These are phyloP conservation scores for Teleogryllus occipitalis DNA, from an alignment of 1,140 invertebrate species.

Conservation along the genomic window DNA sequence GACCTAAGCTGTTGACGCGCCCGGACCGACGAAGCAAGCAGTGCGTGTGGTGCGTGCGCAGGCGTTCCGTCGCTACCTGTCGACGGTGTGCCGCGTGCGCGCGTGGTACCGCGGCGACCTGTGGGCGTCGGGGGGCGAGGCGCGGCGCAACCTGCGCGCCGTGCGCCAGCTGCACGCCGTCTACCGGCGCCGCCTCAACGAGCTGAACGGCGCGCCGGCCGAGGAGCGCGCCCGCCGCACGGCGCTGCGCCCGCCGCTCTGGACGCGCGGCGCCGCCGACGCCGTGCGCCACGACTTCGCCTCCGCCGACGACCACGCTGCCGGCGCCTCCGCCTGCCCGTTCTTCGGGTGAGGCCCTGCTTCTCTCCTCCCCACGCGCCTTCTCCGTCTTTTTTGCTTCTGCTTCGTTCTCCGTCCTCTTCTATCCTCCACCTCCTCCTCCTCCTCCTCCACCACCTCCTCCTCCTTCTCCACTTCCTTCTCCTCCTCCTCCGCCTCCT, in stretches of 20 bases:
- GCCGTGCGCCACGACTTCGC: not conserved
- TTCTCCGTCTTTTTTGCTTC: not conserved
- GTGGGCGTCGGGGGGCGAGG: slow-evolving; percentile 28
- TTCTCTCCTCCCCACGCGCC: not conserved
- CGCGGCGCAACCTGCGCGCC: slow-evolving; percentile 28
- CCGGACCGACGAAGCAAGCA: too few relatives aligned
- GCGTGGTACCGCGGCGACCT: slow-evolving; percentile 36
- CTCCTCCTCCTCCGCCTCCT: too few relatives aligned
- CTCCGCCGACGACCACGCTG: not conserved
- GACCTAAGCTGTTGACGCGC: too few relatives aligned
- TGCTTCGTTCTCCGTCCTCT: too few relatives aligned
- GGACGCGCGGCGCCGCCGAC: not conserved
- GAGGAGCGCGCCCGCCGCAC: not conserved
- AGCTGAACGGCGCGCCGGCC: not conserved
- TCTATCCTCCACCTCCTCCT: too few relatives aligned
- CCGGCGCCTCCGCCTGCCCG: too few relatives aligned
- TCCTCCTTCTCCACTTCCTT: too few relatives aligned
- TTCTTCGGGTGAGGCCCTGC: not conserved
- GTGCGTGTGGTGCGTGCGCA: not conserved
- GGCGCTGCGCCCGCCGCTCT: not conserved
- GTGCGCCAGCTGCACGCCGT: slow-evolving; percentile 34
- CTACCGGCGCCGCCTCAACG: slow-evolving; percentile 1
- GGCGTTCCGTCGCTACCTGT: slow-evolving; percentile 35
- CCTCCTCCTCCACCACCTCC: too few relatives aligned
- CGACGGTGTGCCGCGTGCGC: slow-evolving; percentile 33